Conservation (phyloP, 2,797 vertebrate genomes). For the Carapus acus region DNA sequence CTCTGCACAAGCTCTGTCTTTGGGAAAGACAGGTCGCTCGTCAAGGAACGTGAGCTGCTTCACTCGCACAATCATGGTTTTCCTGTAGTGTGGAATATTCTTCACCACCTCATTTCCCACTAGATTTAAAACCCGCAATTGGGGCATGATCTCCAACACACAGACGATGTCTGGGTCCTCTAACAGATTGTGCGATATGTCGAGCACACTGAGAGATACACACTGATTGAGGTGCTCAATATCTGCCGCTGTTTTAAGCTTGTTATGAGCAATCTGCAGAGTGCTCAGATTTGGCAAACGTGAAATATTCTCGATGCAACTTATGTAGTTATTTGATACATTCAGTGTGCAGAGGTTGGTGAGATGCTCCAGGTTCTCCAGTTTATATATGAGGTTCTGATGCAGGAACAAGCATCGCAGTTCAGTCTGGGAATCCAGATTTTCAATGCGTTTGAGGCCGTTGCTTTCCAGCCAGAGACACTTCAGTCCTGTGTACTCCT, state of each 20-base stretch:
- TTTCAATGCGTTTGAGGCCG: conserved; percentile 80
- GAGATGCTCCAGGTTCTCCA: conserved; percentile 86
- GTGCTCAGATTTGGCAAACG: conserved; percentile 80
- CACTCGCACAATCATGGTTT: conserved; percentile 77
- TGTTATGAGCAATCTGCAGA: conserved; percentile 87
- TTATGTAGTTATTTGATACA: conserved; percentile 88
- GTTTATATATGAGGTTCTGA: conserved; percentile 82
- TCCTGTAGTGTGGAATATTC: conserved; percentile 86
- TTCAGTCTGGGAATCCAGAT: conserved; percentile 81
- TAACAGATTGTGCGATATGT: conserved; percentile 86
- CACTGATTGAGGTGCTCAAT: conserved; percentile 81
- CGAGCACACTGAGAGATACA: conserved; percentile 78
- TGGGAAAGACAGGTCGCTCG: conserved; percentile 90
- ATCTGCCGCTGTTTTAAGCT: conserved; percentile 72
- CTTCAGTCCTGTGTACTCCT: conserved; percentile 89
- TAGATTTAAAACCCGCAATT: conserved; percentile 82
- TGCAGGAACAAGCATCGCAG: conserved; percentile 89
- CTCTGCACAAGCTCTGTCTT: conserved; percentile 91
- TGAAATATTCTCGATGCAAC: conserved; percentile 82
- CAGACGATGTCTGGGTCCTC: conserved; percentile 75
- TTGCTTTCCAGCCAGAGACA: conserved; percentile 93
- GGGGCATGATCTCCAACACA: conserved; percentile 81
- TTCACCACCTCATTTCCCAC: conserved; percentile 84
- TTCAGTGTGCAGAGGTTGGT: conserved; percentile 83
- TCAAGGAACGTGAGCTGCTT: conserved; percentile 85